phyloP scores from a whole-genome alignment of 2,113 vertebrate species.

The Thunnus maccoyii region DNA sequence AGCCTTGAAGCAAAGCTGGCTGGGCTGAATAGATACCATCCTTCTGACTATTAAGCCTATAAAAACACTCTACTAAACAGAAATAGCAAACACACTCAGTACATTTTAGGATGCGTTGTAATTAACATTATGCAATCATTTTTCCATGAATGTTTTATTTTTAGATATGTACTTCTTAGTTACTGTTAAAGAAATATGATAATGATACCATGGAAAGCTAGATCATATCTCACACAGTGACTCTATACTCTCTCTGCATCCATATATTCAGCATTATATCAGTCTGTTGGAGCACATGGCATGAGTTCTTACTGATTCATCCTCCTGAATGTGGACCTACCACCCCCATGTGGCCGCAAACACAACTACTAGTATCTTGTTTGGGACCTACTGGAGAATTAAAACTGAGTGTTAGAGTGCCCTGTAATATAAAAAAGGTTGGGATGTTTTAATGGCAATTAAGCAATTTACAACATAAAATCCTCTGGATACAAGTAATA shows the following conservation, averaged over 20 bases:
- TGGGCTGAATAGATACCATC: background rate
- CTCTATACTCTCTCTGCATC: slow-evolving; percentile 14
- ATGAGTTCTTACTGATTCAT: background rate
- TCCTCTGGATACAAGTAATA: background rate
- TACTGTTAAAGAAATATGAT: background rate
- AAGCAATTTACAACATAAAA: background rate
- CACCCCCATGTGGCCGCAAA: slow-evolving; percentile 60
- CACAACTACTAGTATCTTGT: background rate
- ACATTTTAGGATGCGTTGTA: background rate
- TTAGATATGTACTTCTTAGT: background rate
- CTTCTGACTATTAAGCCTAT: background rate
- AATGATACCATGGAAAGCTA: background rate
- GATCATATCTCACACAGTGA: slow-evolving; percentile 12
- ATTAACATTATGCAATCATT: background rate
- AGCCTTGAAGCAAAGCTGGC: background rate
- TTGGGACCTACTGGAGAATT: background rate
- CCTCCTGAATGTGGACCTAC: slow-evolving; percentile 26
- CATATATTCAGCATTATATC: background rate
- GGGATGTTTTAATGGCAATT: background rate
- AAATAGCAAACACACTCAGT: slow-evolving; percentile 2
- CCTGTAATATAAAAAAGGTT: background rate
- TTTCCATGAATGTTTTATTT: background rate
- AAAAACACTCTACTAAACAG: background rate
- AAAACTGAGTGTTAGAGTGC: background rate
- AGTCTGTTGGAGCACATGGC: slow-evolving; percentile 1